Evolutionary conservation across 2,797 vertebrate species (phyloP), one percentile per base, ranked within the genome.

Genomic region (Enteromius unitaeniatus): DNA sequence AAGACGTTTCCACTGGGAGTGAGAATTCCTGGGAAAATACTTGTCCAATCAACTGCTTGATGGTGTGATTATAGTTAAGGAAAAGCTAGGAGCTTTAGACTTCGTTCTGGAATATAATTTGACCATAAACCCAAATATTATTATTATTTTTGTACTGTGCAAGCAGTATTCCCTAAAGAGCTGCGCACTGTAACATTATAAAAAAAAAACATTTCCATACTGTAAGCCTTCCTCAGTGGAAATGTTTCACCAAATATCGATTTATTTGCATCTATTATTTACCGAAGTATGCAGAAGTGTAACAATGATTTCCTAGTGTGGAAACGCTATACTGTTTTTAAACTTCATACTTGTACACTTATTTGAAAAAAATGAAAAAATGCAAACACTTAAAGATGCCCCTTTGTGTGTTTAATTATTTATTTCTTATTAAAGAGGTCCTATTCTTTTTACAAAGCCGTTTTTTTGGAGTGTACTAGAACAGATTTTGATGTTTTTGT

Each of bases 101-200:
- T 58, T 72, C 47, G 60, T 60, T 17, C 79, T 47, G 8, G 23
- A 21, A 60, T 31, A 31, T 34, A 31, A 47, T 81, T 81, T 72
- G 68, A 81, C 34, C 34, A 34, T 55, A 19, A 70, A 60, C 40
- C 26, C 26, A 81, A 31, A 34, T 60, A 72, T 45, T 42, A 47
- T 26, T 1, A 72, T 47, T 34, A 73, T 51, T 72, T 14, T 28
- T 60, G 53, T 10, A 81, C 79, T n/a, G 23, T 3, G 23, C 26
- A 81, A 81, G 23, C 67, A 58, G n/a, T 80, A 26, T 70, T 55
- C 21, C 14, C 34, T 10, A 45, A 76, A 76, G 51, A 58, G 14
- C 2, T 80, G 3, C 28, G 31, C 15, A 19, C 47, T 42, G 1
- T 73, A 51, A 51, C 15, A 72, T 9, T 9, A 73, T 28, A 28